Evolutionary conservation across 1,140 invertebrate genomes (phyloP), one percentile per base, ranked within the genome.

Genomic region (Propsilocerus akamusi): DNA sequence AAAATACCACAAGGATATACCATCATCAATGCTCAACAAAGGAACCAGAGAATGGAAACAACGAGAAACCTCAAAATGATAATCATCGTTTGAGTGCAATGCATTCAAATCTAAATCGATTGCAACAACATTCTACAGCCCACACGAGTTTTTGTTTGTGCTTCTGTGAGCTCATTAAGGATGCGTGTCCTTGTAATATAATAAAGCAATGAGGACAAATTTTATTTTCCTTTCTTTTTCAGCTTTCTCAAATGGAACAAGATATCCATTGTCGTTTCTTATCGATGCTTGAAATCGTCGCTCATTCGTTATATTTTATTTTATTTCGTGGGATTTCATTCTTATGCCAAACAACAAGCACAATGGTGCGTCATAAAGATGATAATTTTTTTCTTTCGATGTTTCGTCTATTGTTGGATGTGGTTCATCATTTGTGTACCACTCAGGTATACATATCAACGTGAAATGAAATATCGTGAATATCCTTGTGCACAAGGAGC

Each of bases 261-360:
- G 34, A 41, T 41, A 41, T 41, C 34, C 34, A 41, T 41, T 41
- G 8, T 41, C 14, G 4, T 8, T 14, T 14, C 34, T 41, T 41
- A 41, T 41, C 34, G 14, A 41, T 20, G 14, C 34, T 41, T 41
- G 34, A 41, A 41, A 41, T 41, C 34, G 34, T 20, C n/a, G n/a
- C n/a, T n/a, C n/a, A n/a, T 41, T 41, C 34, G 34, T 41, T 41
- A 41, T 41, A 20, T 41, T 30, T 30, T n/a, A 30, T 30, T 30
- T n/a, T 30, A 11, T 30, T 30, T 41, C 22, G 17, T 37, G 14
- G n/a, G 14, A 6, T 14, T 6, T 17, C 20, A 7, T 37, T 5
- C 22, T 17, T 41, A 41, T 30, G 34, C 34, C 34, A 41, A 14
- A 41, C 34, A 41, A 30, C 10, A 30, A 30, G 22, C 14, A 41